phyloP scores from a whole-genome alignment of 1,140 invertebrate species.

The Pachypeltis micranthus region DNA sequence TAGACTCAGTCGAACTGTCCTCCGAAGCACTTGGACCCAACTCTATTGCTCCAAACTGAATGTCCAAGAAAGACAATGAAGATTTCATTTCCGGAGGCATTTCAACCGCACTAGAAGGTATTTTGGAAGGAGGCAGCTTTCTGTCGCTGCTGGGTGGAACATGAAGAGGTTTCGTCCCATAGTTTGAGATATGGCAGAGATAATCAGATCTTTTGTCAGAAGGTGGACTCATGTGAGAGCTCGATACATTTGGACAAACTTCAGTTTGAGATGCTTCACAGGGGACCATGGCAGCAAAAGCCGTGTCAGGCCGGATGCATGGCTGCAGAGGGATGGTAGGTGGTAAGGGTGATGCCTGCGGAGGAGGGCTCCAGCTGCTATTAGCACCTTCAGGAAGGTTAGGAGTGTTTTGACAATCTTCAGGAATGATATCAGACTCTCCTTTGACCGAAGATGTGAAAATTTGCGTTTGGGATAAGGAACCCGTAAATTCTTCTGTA shows the following conservation, averaged over 20 bases:
- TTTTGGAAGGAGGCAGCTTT: not conserved
- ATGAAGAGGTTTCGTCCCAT: not conserved
- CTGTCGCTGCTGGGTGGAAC: not conserved
- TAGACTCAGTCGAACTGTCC: not conserved
- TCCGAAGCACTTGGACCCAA: not conserved
- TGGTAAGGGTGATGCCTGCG: not conserved
- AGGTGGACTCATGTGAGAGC: not conserved
- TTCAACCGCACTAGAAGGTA: not conserved
- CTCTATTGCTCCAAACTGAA: not conserved
- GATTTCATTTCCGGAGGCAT: not conserved
- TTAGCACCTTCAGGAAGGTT: not conserved
- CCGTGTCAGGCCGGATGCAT: not conserved
- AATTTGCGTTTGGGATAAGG: not conserved
- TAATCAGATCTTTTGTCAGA: not conserved
- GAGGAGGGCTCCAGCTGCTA: not conserved
- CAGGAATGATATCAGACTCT: not conserved
- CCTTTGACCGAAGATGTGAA: conserved; percentile 4
- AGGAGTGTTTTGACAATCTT: not conserved
- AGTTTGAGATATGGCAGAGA: not conserved
- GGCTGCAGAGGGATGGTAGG: not conserved
- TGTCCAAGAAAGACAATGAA: not conserved
- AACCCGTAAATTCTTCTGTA: conserved; percentile 12
- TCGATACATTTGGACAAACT: not conserved
- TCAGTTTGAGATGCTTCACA: not conserved
- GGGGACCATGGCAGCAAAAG: not conserved